Base-by-base conservation (phyloP, 2,797 vertebrate genomes). In the Sphenodon punctatus region DNA sequence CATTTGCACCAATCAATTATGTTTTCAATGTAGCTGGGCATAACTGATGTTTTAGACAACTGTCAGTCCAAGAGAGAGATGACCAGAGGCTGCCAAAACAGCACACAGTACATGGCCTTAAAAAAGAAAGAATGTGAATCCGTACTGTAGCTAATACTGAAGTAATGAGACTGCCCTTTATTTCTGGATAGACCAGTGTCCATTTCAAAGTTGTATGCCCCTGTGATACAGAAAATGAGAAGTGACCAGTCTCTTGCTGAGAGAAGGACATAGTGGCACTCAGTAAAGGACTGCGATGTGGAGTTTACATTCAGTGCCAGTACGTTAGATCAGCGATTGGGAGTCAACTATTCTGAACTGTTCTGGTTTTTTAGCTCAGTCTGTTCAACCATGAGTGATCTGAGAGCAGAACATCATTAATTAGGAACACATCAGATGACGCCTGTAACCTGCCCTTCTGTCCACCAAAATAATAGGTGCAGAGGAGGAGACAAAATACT, bases 251-350 rank as follows among this genome's bases (percentile, higher is more conserved):
- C 36, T 53, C 76, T 68, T 73, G 51, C 58, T 72, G 79, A 82
- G 71, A 42, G 67, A 80, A 90, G 81, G 51, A 70, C 10, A 43
- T 56, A 34, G 34, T 27, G 80, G 81, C 19, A 32, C 36, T 17
- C 11, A 27, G 8, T 25, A 19, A 27, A 59, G 43, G 32, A 45
- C 8, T 20, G 78, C 88, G 67, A 73, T 78, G 67, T 43, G 73
- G 77, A 69, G 55, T 78, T 86, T 74, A 75, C 77, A 72, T 80
- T 86, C 74, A 38, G 60, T 78, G 64, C 64, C 60, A 64, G 53
- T 68, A 1, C 16, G 20, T 72, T 82, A 4, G 1, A 19, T 49
- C 25, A 80, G 10, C 83, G 45, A 58, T 16, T 69, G 72, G 72
- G 83, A 84, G 68, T 22, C 25, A 82, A 65, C 19, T 41, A 45